These are phyloP conservation scores for Pyxicephalus adspersus DNA, from an alignment of 2,113 vertebrate genomes.

Conservation along the genomic window DNA sequence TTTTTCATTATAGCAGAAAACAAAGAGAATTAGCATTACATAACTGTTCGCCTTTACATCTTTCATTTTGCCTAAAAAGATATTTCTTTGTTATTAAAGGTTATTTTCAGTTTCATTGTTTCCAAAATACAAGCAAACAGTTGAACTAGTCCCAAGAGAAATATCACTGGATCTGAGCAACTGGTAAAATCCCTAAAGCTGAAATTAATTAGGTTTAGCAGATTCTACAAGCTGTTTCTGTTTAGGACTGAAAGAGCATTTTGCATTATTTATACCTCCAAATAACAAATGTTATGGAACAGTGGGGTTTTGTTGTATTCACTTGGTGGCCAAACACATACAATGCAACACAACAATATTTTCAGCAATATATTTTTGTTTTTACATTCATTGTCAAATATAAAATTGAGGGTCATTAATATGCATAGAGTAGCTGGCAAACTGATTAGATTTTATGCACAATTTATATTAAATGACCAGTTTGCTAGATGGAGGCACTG, in stretches of 20 bases:
- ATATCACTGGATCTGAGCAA: constrained; percentile 13
- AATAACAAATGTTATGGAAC: not conserved
- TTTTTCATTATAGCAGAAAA: not conserved
- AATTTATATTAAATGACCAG: too few species aligned
- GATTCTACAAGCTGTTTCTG: constrained; percentile 39
- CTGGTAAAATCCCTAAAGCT: constrained; percentile 37
- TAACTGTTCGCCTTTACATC: not conserved
- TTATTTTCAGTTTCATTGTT: constrained; percentile 19
- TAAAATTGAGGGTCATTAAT: not conserved
- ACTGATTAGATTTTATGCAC: too few species aligned
- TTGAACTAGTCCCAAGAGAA: constrained; percentile 29
- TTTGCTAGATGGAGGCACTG: too few species aligned
- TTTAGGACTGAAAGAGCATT: constrained; percentile 4
- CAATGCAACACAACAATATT: not conserved
- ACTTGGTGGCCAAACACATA: not conserved
- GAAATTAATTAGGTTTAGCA: constrained; percentile 38
- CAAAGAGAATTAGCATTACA: constrained; percentile 5
- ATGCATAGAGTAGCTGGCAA: too few species aligned
- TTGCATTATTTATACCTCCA: constrained; percentile 32
- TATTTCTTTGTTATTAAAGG: constrained; percentile 12
- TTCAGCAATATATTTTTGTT: not conserved
- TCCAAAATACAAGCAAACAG: constrained; percentile 8
- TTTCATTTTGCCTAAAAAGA: constrained; percentile 5
- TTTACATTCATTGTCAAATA: too few species aligned
- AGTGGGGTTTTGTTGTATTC: not conserved